These are phyloP conservation scores for Poliocrania exsul DNA, from an alignment of 2,797 vertebrate species.

Conservation along the genomic window DNA sequence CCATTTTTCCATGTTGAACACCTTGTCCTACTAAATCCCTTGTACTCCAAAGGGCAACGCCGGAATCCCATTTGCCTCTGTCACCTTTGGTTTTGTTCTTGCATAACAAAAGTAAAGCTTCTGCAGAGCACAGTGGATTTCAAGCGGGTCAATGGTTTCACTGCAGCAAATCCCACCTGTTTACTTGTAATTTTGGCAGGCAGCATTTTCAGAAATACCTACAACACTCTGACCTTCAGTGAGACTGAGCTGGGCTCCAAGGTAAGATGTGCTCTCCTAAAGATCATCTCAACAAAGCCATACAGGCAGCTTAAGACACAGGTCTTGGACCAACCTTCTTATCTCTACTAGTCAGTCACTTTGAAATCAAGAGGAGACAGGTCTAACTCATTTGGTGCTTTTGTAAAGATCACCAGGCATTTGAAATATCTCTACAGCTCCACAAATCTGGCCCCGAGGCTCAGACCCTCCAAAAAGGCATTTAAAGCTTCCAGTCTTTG, in stretches of 20 bases:
- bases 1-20: not conserved
- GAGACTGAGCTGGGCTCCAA: not conserved
- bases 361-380: constrained; percentile 61
- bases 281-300: not conserved
- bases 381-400: constrained; percentile 23
- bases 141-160: not conserved
- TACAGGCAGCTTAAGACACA: not conserved
- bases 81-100: not conserved
- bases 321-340: constrained; percentile 26
- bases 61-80: not conserved
- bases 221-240: not conserved
- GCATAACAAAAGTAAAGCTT: not conserved
- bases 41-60: fast-evolving
- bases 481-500: constrained; percentile 27
- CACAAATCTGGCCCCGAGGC: constrained; percentile 41
- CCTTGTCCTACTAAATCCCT: not conserved
- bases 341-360: constrained; percentile 35
- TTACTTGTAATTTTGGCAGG: not conserved
- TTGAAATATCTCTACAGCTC: constrained; percentile 38
- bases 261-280: not conserved
- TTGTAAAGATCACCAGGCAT: constrained; percentile 47
- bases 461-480: constrained; percentile 49
- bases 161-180: not conserved
- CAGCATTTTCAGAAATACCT: not conserved
- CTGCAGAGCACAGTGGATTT: not conserved